Conservation (phyloP, 2,113 vertebrate genomes). For the Dasyprocta punctata region DNA sequence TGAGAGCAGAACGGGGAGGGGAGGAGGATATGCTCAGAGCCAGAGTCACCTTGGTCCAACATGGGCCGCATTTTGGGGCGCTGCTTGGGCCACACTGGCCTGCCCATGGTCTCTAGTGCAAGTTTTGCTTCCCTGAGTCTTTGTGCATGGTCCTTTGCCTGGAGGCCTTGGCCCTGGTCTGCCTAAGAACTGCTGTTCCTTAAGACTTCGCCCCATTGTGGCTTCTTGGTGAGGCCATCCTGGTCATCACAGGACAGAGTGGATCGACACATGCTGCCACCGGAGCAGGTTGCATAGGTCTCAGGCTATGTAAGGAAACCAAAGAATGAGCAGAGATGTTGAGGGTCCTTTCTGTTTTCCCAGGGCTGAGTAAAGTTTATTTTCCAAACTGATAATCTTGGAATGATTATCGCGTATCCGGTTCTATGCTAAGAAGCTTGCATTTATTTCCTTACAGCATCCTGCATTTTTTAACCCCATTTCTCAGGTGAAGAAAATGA, state of each 20-base stretch:
- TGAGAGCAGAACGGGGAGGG: background rate
- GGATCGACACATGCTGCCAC: background rate
- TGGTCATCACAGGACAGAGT: background rate
- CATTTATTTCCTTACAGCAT: background rate
- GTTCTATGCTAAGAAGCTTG: background rate
- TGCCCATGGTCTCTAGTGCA: background rate
- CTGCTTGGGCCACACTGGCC: accelerated
- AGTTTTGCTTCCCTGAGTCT: background rate
- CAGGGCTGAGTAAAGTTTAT: background rate
- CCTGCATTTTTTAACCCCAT: background rate
- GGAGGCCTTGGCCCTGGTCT: background rate
- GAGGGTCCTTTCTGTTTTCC: background rate
- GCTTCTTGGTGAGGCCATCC: background rate
- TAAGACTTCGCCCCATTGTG: background rate
- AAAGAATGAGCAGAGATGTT: background rate
- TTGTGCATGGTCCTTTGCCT: background rate
- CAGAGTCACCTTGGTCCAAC: background rate
- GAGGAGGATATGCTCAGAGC: accelerated
- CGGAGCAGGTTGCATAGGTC: accelerated
- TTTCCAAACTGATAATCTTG: background rate
- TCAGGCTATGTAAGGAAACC: background rate
- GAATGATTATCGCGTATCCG: background rate
- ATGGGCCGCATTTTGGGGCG: background rate
- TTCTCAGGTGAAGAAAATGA: background rate
- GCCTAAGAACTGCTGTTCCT: background rate